Evolutionary conservation across 1,140 invertebrate species (phyloP), one percentile per base, ranked within the genome.

Genomic region (Whitmania pigra): DNA sequence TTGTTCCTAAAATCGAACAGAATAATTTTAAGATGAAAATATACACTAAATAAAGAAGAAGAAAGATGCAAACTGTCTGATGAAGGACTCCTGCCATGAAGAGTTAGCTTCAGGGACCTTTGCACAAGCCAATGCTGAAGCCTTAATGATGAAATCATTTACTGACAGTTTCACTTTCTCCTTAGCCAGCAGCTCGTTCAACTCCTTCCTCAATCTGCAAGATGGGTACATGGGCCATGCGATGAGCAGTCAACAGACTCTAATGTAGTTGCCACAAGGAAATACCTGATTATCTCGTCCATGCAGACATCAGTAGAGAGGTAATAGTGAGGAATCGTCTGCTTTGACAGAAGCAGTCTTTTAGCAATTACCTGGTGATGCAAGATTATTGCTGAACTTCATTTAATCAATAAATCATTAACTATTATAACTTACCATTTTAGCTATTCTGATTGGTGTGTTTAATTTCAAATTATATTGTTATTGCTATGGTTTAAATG

Each of bases 131-230:
- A 93, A 84, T 4, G 94, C 93, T 22, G 91, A 87, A 1, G 92
- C 95, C 82, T 99, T 99, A 60, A 99, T 91, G 67, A 99, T 89
- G 77, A 99, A 96, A 82, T 99, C 96, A 80, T 98, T 99, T 0
- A 98, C 87, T 29, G 93, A 96, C 18, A 99, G 78, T 83, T 95
- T 93, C n/a, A 84, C 77, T 69, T 89, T 88, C 27, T 92, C 86
- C 78, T 92, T 92, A 67, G 89, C 88, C 53, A 95, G 82, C 75
- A 88, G 83, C 72, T 89, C 89, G 80, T 90, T 90, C 49, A 90
- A 79, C 73, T 87, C 82, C 74, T 85, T 81, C 75, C 94, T 89
- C 57, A 96, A 86, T 71, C 85, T 86, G 76, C n/a, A n/a, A n/a
- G n/a, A n/a, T n/a, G n/a, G n/a, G n/a, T 75, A 81, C 76, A 71